Evolutionary conservation across 1,140 invertebrate genomes (phyloP).

Genomic region (Drosophila kanapiae): DNA sequence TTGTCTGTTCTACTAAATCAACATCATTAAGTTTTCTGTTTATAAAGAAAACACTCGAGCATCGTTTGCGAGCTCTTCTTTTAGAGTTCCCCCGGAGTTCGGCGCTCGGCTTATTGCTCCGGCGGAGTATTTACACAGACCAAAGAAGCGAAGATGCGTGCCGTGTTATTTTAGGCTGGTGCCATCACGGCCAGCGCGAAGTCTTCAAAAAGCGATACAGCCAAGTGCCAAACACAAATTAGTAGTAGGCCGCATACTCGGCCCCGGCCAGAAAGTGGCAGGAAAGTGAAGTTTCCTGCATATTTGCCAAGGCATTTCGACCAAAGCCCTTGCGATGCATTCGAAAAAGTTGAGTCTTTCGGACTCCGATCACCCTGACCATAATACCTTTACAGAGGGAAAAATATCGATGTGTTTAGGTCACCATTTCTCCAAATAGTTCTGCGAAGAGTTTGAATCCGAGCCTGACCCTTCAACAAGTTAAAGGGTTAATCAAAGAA

Average conservation of each 20-base stretch:
- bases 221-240: slow-evolving; percentile 72
- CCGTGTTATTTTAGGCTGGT: slow-evolving; percentile 68
- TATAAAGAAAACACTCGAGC: slow-evolving; percentile 82
- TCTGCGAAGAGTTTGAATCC: neutral
- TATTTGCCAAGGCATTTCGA: slow-evolving; percentile 73
- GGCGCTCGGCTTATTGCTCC: slow-evolving; percentile 61
- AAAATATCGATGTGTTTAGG: neutral
- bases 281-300: slow-evolving; percentile 53
- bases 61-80: slow-evolving; percentile 61
- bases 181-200: slow-evolving; percentile 29
- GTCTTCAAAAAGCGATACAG: slow-evolving; percentile 59
- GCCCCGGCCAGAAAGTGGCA: slow-evolving; percentile 35
- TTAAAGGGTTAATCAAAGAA: neutral
- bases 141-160: slow-evolving; percentile 72
- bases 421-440: neutral
- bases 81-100: slow-evolving; percentile 37
- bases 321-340: slow-evolving; percentile 28
- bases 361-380: neutral
- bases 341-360: slow-evolving; percentile 1
- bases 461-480: neutral
- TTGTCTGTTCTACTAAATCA: slow-evolving; percentile 78
- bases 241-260: slow-evolving; percentile 49
- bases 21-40: slow-evolving; percentile 83
- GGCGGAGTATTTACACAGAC: slow-evolving; percentile 65
- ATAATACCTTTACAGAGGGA: neutral